These are phyloP conservation scores for Ptychodera flava DNA, from an alignment of 35 echinoderm and acorn worm genomes.

Conservation along the genomic window DNA sequence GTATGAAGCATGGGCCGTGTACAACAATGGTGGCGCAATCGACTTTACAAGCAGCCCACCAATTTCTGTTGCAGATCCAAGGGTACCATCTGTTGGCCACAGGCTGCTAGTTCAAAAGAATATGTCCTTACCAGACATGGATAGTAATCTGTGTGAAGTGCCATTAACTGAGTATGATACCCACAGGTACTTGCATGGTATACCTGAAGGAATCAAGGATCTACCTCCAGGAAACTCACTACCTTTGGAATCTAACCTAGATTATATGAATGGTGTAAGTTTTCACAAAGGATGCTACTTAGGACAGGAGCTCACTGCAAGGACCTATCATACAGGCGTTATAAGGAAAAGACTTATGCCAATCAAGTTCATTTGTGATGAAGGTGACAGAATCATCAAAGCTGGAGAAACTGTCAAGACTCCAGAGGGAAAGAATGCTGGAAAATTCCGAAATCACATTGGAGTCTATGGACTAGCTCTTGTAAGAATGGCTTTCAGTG, in stretches of 20 bases:
- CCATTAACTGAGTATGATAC: constrained; percentile 29
- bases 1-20: constrained; percentile 20
- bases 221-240: constrained; percentile 67
- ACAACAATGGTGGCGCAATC: background rate
- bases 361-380: constrained; percentile 50
- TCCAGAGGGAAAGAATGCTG: constrained; percentile 49
- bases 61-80: constrained; percentile 20
- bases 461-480: constrained; percentile 40
- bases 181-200: constrained; percentile 64
- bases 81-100: constrained; percentile 23
- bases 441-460: constrained; percentile 38
- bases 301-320: constrained; percentile 89
- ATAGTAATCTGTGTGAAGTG: background rate
- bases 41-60: background rate
- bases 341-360: constrained; percentile 95
- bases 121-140: background rate
- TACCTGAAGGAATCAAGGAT: constrained; percentile 68
- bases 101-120: constrained; percentile 9
- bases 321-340: constrained; percentile 89
- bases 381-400: constrained; percentile 3
- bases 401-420: background rate
- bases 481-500: constrained; percentile 29
- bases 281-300: constrained; percentile 96
- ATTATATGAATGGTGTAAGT: constrained; percentile 95
- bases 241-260: constrained; percentile 82